These are phyloP conservation scores for Crotalus viridis DNA, from an alignment of 2,113 vertebrate species.

Conservation along the genomic window DNA sequence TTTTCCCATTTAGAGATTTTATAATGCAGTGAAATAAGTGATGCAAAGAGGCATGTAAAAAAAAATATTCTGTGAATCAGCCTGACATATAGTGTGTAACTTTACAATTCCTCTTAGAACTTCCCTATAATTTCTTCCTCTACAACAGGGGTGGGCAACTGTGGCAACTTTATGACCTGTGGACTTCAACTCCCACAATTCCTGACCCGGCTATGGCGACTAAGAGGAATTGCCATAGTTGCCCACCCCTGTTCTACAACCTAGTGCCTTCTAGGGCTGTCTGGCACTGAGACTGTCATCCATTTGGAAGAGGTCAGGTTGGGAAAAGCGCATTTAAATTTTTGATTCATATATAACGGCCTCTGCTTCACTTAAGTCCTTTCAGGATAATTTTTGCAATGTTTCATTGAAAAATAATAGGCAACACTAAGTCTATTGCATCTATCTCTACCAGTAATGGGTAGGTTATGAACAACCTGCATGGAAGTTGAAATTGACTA, in stretches of 20 bases:
- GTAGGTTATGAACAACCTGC: not conserved
- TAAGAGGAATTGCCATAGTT: not conserved
- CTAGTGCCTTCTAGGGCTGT: not conserved
- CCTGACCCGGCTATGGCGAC: not conserved
- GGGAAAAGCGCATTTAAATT: not conserved
- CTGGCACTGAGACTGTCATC: not conserved
- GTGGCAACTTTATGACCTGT: not conserved
- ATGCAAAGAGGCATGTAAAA: not conserved
- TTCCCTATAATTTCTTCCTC: not conserved
- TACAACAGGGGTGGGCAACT: not conserved
- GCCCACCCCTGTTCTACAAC: not conserved
- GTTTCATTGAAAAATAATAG: not conserved
- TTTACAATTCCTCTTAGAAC: not conserved
- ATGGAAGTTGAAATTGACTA: not conserved
- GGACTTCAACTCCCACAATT: not conserved
- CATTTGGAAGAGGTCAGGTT: not conserved
- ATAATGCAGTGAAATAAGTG: not conserved
- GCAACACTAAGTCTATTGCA: not conserved
- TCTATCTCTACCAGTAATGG: too few relatives aligned
- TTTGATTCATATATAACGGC: not conserved
- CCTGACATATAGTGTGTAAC: not conserved
- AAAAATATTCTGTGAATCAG: not conserved
- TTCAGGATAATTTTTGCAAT: not conserved
- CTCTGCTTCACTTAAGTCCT: not conserved
- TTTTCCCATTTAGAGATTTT: not conserved